These are phyloP conservation scores for Lucifuga dentata DNA, from an alignment of 2,113 vertebrate species.

Conservation along the genomic window DNA sequence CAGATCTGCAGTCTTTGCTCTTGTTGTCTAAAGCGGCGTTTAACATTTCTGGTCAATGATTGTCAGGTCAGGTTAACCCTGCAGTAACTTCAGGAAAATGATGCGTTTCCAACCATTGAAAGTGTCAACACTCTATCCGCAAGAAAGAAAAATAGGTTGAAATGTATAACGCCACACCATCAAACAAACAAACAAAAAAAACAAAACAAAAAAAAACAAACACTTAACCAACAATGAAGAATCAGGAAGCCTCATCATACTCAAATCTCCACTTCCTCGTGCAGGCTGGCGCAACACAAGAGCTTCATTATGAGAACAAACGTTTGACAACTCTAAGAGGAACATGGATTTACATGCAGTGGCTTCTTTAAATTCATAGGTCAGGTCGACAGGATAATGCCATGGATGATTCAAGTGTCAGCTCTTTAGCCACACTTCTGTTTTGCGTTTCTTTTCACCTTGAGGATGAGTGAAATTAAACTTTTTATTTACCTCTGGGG, in stretches of 20 bases:
- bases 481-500: constrained; percentile 53
- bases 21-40: background rate
- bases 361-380: background rate
- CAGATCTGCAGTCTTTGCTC: background rate
- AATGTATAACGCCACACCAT: background rate
- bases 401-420: background rate
- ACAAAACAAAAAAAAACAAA: background rate
- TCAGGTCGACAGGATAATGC: background rate
- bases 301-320: background rate
- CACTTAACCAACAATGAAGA: too few relatives aligned
- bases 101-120: constrained; percentile 16
- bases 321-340: background rate
- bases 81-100: background rate
- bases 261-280: constrained; percentile 26
- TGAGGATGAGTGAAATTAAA: constrained; percentile 18
- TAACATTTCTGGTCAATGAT: constrained; percentile 46
- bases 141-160: background rate
- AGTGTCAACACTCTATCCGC: constrained; percentile 14
- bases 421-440: background rate
- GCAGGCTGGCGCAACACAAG: background rate
- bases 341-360: background rate
- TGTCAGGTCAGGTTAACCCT: constrained; percentile 4
- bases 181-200: background rate
- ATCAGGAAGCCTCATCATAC: background rate
- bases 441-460: background rate